Evolutionary conservation across 2,888 invertebrate genomes (phyloP).

Genomic region (Coleophora flavipennella): DNA sequence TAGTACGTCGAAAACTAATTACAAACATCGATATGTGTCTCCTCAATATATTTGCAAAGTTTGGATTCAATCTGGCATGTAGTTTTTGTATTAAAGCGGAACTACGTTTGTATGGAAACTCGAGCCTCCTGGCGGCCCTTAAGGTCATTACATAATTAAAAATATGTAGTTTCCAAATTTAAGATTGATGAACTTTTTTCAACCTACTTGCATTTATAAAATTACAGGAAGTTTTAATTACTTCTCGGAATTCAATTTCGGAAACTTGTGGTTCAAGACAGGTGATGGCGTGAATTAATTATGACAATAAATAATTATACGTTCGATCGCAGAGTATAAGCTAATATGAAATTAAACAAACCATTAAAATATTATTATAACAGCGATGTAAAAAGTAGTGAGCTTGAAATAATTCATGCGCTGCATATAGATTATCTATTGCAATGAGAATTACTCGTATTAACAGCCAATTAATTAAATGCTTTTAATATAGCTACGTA

Average conservation of each 20-base stretch:
- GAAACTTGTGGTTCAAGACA: slow-evolving; percentile 24
- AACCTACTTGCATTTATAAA: too few relatives aligned
- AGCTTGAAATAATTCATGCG: slow-evolving; percentile 12
- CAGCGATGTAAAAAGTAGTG: neutral
- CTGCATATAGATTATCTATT: slow-evolving; percentile 11
- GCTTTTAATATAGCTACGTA: slow-evolving; percentile 28
- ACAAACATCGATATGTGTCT: too few relatives aligned
- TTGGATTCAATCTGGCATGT: too few relatives aligned
- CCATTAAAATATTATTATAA: slow-evolving; percentile 22
- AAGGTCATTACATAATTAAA: neutral
- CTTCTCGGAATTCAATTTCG: slow-evolving; percentile 13
- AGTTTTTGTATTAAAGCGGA: too few relatives aligned
- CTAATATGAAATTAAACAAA: slow-evolving; percentile 16
- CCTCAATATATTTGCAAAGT: too few relatives aligned
- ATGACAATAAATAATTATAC: slow-evolving; percentile 22
- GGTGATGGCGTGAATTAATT: slow-evolving; percentile 36
- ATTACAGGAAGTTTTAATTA: slow-evolving; percentile 24
- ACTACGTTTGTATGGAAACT: too few relatives aligned
- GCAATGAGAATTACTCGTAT: slow-evolving; percentile 13
- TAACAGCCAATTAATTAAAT: slow-evolving; percentile 28
- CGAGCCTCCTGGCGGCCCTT: too few relatives aligned
- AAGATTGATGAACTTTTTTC: too few relatives aligned
- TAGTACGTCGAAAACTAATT: too few relatives aligned
- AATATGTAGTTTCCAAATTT: slow-evolving; percentile 16
- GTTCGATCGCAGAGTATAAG: too few relatives aligned